Conservation (phyloP, 2,113 vertebrate species). For the Mugil cephalus region DNA sequence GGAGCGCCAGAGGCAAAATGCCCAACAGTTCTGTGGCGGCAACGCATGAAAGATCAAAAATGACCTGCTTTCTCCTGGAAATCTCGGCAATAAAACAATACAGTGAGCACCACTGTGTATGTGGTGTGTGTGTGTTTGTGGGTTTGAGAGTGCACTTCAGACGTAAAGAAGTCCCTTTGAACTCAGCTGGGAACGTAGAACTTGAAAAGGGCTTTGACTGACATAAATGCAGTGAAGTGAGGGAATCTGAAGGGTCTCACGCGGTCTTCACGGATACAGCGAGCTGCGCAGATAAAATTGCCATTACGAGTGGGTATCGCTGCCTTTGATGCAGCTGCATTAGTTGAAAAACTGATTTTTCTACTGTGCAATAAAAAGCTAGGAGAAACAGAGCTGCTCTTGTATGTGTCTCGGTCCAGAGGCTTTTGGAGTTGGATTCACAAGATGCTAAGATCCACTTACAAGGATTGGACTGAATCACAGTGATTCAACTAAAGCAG, state of each 20-base stretch:
- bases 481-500: too few relatives aligned
- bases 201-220: conserved; percentile 24
- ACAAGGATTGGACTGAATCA: too few relatives aligned
- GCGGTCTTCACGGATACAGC: neutral
- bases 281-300: neutral
- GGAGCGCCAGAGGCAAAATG: conserved; percentile 22
- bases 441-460: too few relatives aligned
- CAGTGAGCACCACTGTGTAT: conserved; percentile 20
- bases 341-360: too few relatives aligned
- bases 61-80: conserved; percentile 36
- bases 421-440: too few relatives aligned
- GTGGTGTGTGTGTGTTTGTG: conserved; percentile 8
- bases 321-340: neutral
- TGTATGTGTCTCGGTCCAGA: too few relatives aligned
- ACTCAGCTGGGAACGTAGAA: conserved; percentile 25
- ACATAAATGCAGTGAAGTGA: neutral
- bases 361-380: too few relatives aligned
- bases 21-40: conserved; percentile 1
- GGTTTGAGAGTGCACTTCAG: conserved; percentile 32
- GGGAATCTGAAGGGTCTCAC: neutral
- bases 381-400: too few relatives aligned
- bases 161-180: conserved; percentile 30
- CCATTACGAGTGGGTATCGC: neutral
- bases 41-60: conserved; percentile 19
- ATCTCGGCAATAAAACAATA: conserved; percentile 12